Percentiles rank a stretch among this genome's conserved stretches.
These are phyloP conservation scores for Lophius americanus DNA, from an alignment of 2,797 vertebrate species.

Conservation along the genomic window DNA sequence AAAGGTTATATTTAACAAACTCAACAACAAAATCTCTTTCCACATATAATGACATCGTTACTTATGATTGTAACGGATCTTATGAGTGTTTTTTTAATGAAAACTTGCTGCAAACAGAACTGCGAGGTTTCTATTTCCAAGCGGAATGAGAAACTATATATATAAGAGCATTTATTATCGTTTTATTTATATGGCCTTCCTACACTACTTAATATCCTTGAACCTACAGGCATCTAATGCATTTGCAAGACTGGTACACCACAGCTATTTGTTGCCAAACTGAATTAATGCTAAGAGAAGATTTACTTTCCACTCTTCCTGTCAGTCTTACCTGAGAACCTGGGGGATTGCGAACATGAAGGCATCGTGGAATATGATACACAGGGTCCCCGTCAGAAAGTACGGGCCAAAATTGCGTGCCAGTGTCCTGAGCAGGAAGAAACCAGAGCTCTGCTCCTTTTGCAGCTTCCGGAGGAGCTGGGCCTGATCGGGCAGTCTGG, in stretches of 20 bases:
- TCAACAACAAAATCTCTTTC: conserved; percentile 38
- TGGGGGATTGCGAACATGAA: conserved; percentile 93
- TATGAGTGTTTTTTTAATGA: conserved; percentile 4
- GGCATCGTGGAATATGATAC: conserved; percentile 86
- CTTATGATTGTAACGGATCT: conserved; percentile 4
- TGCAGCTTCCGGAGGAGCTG: conserved; percentile 86
- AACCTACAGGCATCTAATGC: neutral
- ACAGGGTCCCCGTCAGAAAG: conserved; percentile 88
- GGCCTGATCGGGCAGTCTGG: conserved; percentile 82
- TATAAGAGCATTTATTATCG: conserved; percentile 11
- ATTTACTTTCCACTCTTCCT: conserved; percentile 1
- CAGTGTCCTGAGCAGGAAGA: conserved; percentile 85
- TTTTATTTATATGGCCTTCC: conserved; percentile 1
- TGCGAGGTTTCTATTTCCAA: conserved; percentile 5
- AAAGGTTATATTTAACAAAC: conserved; percentile 41
- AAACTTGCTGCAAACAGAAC: neutral
- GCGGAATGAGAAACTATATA: neutral
- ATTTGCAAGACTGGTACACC: neutral
- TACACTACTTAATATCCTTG: conserved; percentile 14
- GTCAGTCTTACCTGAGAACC: conserved; percentile 86
- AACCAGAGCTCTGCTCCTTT: conserved; percentile 76
- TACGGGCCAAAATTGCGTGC: conserved; percentile 86
- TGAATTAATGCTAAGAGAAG: neutral
- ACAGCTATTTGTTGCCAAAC: conserved; percentile 1
- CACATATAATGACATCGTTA: conserved; percentile 41